Base-by-base conservation (phyloP, 2,113 vertebrate genomes). In the Aramus guarauna region DNA sequence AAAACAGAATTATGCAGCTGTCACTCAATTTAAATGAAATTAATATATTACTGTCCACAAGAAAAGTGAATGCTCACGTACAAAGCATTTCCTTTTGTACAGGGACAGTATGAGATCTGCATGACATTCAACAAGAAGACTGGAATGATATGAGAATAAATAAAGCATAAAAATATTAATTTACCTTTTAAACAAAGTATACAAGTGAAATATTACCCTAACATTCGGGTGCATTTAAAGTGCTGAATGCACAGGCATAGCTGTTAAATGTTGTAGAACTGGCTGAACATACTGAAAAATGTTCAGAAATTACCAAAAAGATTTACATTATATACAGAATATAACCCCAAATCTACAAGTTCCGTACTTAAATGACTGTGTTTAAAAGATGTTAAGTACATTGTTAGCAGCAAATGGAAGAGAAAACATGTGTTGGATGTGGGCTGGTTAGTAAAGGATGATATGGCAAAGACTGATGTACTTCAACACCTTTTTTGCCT, bases 1-100 rank as follows among this genome's bases (percentile, higher is more conserved):
- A 82, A 94, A 91, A 78, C 11, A 88, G 45, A 93, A 88, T 90
- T 85, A 88, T 55, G 39, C 39, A 92, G 73, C 81, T 96, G 92
- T 88, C 92, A 95, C 41, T 96, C 88, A 94, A 73, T 79, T 85
- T 79, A 88, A 95, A 96, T 87, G 4, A 95, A 87, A 89, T 80
- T 90, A 79, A 68, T 79, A 50, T 53, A 88, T 68, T 88, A 34
- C 58, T 58, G 36, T 69, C 85, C 69, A 80, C 45, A 88, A 82
- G 27, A 92, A 85, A 83, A 86, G 58, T 2, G 9, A 88, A 62
- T 76, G 53, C 53, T 85, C 36, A 95, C 34, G 43, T 30, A 79
- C 43, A 53, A 90, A 93, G 41, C 32, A 72, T 63, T 43, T 87
- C 23, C 21, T 66, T 82, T 78, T 92, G 34, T 85, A 68, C 53